Conservation (phyloP, 2,888 invertebrate species). For the Nemapogon koenigi region DNA sequence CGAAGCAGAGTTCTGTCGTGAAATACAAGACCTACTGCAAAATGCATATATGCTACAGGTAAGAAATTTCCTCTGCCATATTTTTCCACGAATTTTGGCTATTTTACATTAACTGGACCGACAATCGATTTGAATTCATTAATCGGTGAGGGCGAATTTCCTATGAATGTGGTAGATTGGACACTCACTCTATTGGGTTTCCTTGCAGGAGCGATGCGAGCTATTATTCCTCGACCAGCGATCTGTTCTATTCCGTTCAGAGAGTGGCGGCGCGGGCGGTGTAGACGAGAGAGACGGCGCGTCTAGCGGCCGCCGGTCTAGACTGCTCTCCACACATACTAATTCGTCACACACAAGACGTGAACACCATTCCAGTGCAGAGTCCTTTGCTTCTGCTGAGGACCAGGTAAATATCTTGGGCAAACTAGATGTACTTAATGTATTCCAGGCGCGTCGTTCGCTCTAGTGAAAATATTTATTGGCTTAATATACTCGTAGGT, state of each 20-base stretch:
- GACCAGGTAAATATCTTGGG: conserved; percentile 79
- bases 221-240: conserved; percentile 87
- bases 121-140: too few relatives aligned
- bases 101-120: too few relatives aligned
- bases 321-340: conserved; percentile 50
- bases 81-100: too few relatives aligned
- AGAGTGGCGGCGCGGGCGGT: conserved; percentile 62
- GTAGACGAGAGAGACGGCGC: conserved; percentile 24
- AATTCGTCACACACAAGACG: conserved; percentile 46
- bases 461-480: too few relatives aligned
- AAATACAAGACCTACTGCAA: conserved; percentile 82
- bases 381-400: conserved; percentile 95
- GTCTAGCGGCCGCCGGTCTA: conserved; percentile 34
- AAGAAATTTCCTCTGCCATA: too few relatives aligned
- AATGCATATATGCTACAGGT: conserved; percentile 78
- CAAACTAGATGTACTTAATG: too few relatives aligned
- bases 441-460: too few relatives aligned
- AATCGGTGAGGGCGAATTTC: too few relatives aligned
- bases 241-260: conserved; percentile 84
- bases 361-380: conserved; percentile 85
- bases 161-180: too few relatives aligned
- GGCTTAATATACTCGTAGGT: too few relatives aligned
- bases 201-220: conserved; percentile 82
- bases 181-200: too few relatives aligned
- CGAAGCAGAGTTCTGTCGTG: conserved; percentile 84